Base-by-base conservation (phyloP, 2,888 invertebrate species). In the Cryptus armator region DNA sequence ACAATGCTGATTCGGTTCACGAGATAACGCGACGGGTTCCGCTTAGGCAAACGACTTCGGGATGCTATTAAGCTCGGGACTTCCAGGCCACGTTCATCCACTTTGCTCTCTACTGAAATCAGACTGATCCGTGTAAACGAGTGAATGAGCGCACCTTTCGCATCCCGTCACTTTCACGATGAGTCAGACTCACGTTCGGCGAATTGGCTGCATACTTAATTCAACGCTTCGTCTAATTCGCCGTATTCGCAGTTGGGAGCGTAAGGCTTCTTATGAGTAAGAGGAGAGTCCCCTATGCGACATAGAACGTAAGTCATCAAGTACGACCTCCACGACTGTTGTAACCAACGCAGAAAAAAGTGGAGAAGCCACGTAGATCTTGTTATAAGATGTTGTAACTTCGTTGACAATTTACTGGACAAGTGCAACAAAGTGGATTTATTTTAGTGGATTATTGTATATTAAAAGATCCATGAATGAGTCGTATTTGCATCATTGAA, bases 1-100 rank as follows among this genome's bases (percentile, higher is more conserved):
- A 93, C 93, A 93, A 93, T 93, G 92, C 93, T 90, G 93, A 93
- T 93, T 91, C 90, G 89, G 76, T 81, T 83, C 85, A 77, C 79
- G 86, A 89, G 92, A 92, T 92, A 92, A 88, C 79, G 83, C 81
- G 82, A 79, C 78, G 83, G 84, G 84, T 62, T 76, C 83, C 87
- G 89, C 89, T 91, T 89, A 89, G 89, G 89, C 90, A 86, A 88
- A 88, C 84, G 87, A 88, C 85, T 89, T 77, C 85, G 78, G 88
- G 83, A 84, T 62, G 51, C 53, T 68, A 76, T 72, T 83, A 75
- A 85, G 51, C 37, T 37, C 59, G 24, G 43, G 56, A 53, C 71
- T 29, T 43, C 56, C 59, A 76, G 7, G 43, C 46, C 48, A 37
- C 37, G 44, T 75, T 67, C 32, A 24, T 48, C 24, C 48, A 64